Evolutionary conservation across 2,113 vertebrate genomes (phyloP).

Genomic region (Grammomys surdaster): DNA sequence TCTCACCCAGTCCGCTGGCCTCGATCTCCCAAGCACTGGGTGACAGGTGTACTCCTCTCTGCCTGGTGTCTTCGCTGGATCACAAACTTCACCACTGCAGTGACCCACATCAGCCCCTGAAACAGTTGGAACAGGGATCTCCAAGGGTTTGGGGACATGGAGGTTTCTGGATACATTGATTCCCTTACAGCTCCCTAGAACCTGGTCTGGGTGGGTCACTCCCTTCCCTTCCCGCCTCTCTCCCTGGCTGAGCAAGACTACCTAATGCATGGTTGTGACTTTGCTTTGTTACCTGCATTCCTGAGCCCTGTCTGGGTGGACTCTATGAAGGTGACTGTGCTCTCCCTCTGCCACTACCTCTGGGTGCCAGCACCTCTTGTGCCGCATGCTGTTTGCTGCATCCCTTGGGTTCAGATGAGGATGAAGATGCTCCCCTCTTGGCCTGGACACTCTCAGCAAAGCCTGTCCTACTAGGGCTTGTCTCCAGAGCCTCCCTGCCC

Average conservation of each 20-base stretch:
- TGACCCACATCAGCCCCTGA: not conserved
- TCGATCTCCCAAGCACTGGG: not conserved
- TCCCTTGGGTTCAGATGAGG: not conserved
- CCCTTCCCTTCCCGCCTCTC: not conserved
- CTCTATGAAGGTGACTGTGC: fast-evolving
- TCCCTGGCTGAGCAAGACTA: not conserved
- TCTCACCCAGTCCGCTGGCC: not conserved
- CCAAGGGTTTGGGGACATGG: not conserved
- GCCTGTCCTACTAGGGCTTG: not conserved
- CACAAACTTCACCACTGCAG: not conserved
- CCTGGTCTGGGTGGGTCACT: not conserved
- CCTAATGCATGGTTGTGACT: not conserved
- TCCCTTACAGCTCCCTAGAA: not conserved
- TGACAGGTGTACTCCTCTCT: not conserved
- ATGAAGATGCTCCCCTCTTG: not conserved
- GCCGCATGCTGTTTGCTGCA: not conserved
- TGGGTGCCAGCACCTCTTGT: not conserved
- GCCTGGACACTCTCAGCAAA: not conserved
- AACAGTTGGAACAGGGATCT: not conserved
- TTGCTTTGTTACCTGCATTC: fast-evolving
- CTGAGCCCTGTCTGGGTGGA: not conserved
- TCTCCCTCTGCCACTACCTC: fast-evolving
- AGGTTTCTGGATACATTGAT: not conserved
- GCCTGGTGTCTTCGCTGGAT: not conserved
- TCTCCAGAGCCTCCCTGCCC: not conserved